These are phyloP conservation scores for Lysiphlebus fabarum DNA, from an alignment of 1,140 invertebrate genomes.

Conservation along the genomic window DNA sequence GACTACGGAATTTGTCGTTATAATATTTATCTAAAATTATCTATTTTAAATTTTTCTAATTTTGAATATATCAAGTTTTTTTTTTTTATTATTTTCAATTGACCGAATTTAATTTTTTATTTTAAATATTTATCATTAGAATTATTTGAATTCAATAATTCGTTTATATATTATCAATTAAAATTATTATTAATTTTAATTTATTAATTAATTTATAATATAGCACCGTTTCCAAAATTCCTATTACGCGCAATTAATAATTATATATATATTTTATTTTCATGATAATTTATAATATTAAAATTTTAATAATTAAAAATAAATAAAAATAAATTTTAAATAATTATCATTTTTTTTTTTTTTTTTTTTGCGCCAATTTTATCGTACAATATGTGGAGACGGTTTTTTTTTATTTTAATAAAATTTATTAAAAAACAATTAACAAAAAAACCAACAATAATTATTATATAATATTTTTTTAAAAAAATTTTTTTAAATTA, in stretches of 20 bases:
- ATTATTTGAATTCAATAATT: background rate
- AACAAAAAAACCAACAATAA: slow-evolving; percentile 48
- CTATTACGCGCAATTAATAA: slow-evolving; percentile 17
- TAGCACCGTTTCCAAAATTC: slow-evolving; percentile 28
- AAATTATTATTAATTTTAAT: slow-evolving; percentile 14
- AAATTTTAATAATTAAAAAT: too few relatives aligned
- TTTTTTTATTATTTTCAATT: slow-evolving; percentile 12
- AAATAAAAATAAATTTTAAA: background rate
- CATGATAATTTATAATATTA: background rate
- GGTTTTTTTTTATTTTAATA: slow-evolving; percentile 39
- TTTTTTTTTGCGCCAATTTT: background rate
- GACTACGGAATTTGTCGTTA: too few relatives aligned
- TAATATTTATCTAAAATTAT: background rate
- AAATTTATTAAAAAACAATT: slow-evolving; percentile 53
- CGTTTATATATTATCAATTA: background rate
- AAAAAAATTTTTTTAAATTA: slow-evolving; percentile 7
- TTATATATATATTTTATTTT: slow-evolving; percentile 3
- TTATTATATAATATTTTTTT: slow-evolving; percentile 18
- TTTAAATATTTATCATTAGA: background rate
- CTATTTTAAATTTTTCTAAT: background rate
- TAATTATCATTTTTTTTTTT: slow-evolving; percentile 1
- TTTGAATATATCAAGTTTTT: slow-evolving; percentile 16
- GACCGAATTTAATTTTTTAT: slow-evolving; percentile 17
- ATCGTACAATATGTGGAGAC: slow-evolving; percentile 46
- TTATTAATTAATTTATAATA: slow-evolving; percentile 18